Conservation (phyloP, 2,797 vertebrate genomes). For the Urophycis tenuis region DNA sequence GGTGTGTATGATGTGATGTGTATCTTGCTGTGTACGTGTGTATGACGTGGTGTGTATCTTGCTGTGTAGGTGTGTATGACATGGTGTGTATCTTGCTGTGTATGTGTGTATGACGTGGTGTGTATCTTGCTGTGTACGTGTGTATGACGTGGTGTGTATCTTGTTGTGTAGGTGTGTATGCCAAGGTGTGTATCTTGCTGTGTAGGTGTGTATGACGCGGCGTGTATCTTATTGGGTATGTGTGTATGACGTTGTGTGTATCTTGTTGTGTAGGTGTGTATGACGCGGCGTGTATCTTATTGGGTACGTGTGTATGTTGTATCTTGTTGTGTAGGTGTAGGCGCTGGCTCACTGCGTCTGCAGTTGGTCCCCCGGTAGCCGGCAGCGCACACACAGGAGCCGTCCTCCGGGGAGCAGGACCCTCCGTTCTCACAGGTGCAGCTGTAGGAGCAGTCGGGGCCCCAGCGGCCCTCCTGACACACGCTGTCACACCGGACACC, state of each 20-base stretch:
- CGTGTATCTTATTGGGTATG: too few species aligned
- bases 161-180: too few species aligned
- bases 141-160: too few species aligned
- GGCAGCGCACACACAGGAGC: constrained; percentile 89
- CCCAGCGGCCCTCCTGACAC: constrained; percentile 89
- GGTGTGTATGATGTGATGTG: too few species aligned
- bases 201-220: too few species aligned
- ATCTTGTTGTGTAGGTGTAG: background rate
- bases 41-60: too few species aligned
- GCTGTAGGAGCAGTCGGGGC: constrained; percentile 92
- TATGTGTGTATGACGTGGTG: too few species aligned
- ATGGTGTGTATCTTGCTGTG: too few species aligned
- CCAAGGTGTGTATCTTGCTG: too few species aligned
- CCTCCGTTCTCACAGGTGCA: constrained; percentile 95
- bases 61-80: too few species aligned
- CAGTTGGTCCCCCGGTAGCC: constrained; percentile 92
- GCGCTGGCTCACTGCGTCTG: constrained; percentile 85
- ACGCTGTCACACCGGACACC: constrained; percentile 92
- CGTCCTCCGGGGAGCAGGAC: constrained; percentile 91
- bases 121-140: too few species aligned
- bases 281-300: background rate
- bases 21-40: background rate
- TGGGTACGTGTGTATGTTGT: background rate
- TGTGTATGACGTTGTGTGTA: background rate
- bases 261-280: background rate